Conservation (phyloP, 23 tunicate species). For the Ascidia mentula region DNA sequence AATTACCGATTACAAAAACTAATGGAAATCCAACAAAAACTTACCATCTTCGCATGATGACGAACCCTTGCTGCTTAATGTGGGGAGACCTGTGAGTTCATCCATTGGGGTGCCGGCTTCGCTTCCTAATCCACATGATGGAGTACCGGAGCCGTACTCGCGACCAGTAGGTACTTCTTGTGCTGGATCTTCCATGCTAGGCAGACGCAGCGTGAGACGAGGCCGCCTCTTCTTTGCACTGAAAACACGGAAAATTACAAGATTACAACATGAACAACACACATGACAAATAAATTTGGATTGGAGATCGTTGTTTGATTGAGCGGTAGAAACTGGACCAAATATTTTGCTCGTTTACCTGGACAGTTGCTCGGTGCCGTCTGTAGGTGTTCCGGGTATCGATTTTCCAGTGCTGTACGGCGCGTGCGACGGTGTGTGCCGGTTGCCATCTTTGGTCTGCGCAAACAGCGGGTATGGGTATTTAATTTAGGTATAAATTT, state of each 20-base stretch:
- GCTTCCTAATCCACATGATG: slow-evolving; percentile 58
- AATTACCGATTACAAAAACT: too few relatives aligned
- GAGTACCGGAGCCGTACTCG: slow-evolving; percentile 70
- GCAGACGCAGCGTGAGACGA: slow-evolving; percentile 60
- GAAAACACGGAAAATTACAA: too few relatives aligned
- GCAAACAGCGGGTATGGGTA: not conserved
- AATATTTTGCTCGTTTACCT: slow-evolving; percentile 19
- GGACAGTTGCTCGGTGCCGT: slow-evolving; percentile 16
- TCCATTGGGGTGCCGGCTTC: slow-evolving; percentile 74
- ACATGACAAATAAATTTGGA: too few relatives aligned
- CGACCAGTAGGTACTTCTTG: slow-evolving; percentile 94
- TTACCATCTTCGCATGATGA: not conserved
- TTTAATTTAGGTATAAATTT: not conserved
- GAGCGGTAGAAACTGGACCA: too few relatives aligned
- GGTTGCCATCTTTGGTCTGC: slow-evolving; percentile 13
- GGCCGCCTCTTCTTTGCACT: slow-evolving; percentile 58
- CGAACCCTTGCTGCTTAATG: not conserved
- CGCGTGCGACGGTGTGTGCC: slow-evolving; percentile 3
- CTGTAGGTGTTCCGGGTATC: slow-evolving; percentile 27
- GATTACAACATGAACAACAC: too few relatives aligned
- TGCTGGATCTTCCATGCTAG: slow-evolving; percentile 63
- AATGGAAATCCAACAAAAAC: too few relatives aligned
- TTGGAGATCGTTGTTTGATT: too few relatives aligned
- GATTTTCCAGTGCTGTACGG: slow-evolving; percentile 19
- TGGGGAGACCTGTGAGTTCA: slow-evolving; percentile 15